phyloP scores from a whole-genome alignment of 2,797 vertebrate genomes.

The Tympanoctomys barrerae region DNA sequence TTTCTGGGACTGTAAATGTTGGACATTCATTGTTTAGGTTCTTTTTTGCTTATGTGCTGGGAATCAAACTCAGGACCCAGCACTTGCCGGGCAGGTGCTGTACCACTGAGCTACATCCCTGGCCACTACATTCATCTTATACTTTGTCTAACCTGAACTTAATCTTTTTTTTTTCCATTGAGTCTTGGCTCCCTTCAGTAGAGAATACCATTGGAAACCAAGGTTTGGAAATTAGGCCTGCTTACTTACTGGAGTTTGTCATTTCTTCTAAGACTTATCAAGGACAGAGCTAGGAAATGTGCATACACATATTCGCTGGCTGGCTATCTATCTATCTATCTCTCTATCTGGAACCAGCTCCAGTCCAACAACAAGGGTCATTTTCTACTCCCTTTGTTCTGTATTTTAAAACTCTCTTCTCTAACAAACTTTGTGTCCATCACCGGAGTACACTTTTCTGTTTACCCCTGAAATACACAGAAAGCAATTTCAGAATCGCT shows the following conservation, averaged over 20 bases:
- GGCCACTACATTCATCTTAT: background rate
- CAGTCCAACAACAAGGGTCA: background rate
- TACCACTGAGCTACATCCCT: too few species aligned
- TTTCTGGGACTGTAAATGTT: slow-evolving; percentile 30
- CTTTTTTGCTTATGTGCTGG: too few species aligned
- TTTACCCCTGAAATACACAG: background rate
- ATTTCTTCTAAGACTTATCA: background rate
- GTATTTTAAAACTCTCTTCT: slow-evolving; percentile 4
- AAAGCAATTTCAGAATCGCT: slow-evolving; percentile 1
- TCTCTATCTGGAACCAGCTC: background rate
- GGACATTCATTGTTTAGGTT: background rate
- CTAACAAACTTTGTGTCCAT: slow-evolving; percentile 4
- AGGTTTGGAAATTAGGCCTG: background rate
- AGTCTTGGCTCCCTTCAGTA: background rate
- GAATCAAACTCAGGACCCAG: too few species aligned
- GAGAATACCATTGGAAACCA: background rate
- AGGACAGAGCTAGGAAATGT: background rate
- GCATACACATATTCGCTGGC: background rate
- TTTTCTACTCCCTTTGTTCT: background rate
- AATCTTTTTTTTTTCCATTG: background rate
- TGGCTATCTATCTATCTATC: background rate
- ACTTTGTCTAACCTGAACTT: background rate
- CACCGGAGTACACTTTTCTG: background rate
- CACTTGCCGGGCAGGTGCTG: too few species aligned
- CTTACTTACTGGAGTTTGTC: background rate